Conservation (phyloP, 23 tunicate genomes). For the Phallusia fumigata region DNA sequence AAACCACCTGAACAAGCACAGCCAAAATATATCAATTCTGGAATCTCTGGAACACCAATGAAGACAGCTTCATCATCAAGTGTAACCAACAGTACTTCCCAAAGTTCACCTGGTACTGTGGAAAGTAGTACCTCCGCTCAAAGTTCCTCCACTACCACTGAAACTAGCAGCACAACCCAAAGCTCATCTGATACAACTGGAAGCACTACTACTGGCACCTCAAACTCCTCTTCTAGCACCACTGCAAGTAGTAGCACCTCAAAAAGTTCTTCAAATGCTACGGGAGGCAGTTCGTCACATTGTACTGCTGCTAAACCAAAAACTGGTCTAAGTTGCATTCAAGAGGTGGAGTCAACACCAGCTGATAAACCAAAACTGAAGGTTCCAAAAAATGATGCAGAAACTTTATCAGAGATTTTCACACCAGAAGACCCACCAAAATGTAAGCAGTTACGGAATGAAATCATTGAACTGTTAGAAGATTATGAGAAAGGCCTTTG, state of each 20-base stretch:
- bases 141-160: neutral
- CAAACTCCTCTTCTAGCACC: neutral
- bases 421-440: conserved; percentile 14
- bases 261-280: neutral
- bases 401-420: neutral
- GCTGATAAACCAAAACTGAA: neutral
- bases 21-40: neutral
- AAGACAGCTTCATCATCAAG: neutral
- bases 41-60: neutral
- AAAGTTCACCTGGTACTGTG: neutral
- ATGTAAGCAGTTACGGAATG: conserved; percentile 26
- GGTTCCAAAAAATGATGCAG: neutral
- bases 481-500: conserved; percentile 41
- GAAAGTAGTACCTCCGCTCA: neutral
- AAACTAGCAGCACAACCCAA: neutral
- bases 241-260: neutral
- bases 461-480: conserved; percentile 39
- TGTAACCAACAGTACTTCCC: neutral
- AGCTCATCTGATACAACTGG: neutral
- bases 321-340: neutral
- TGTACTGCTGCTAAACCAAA: too few relatives aligned
- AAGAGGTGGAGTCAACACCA: neutral
- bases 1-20: neutral
- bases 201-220: neutral
- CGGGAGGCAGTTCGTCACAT: neutral